A percentile compares a stretch with the other conserved stretches of the same genome.
These are phyloP conservation scores for Pectinophora gossypiella DNA, from an alignment of 1,140 invertebrate species.

Conservation along the genomic window DNA sequence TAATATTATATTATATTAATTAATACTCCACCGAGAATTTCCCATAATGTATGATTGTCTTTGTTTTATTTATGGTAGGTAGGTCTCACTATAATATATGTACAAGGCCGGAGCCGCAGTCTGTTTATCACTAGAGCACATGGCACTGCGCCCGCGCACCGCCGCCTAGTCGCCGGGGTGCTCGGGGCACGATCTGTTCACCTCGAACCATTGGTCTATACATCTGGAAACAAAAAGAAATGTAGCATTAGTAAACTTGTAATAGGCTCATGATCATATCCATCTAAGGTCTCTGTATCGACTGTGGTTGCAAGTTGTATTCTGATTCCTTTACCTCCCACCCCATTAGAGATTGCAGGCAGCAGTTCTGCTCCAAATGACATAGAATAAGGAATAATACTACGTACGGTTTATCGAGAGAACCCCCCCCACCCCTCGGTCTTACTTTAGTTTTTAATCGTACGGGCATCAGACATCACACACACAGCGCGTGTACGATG, in stretches of 20 bases:
- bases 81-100: conserved; percentile 68
- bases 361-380: no score
- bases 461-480: no score
- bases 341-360: no score
- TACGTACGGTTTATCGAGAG: no score
- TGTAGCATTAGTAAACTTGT: not conserved
- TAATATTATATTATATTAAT: conserved; percentile 27
- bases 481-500: no score
- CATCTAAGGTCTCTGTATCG: no score
- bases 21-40: conserved; percentile 45
- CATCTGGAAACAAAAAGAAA: conserved; percentile 80
- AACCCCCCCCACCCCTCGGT: no score
- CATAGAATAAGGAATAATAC: no score
- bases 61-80: conserved; percentile 58
- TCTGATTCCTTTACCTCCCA: no score
- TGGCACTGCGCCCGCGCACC: conserved; percentile 32
- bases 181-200: conserved; percentile 97
- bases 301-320: no score
- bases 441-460: no score
- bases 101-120: conserved; percentile 59
- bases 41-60: conserved; percentile 52
- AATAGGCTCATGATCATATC: no score
- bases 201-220: conserved; percentile 98
- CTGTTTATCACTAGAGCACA: conserved; percentile 63
- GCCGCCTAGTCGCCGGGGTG: conserved; percentile 91